A percentile compares a stretch with the other conserved stretches of the same genome.
phyloP scores from a whole-genome alignment of 1,140 invertebrate genomes.

The Doryteuthis pealeii region DNA sequence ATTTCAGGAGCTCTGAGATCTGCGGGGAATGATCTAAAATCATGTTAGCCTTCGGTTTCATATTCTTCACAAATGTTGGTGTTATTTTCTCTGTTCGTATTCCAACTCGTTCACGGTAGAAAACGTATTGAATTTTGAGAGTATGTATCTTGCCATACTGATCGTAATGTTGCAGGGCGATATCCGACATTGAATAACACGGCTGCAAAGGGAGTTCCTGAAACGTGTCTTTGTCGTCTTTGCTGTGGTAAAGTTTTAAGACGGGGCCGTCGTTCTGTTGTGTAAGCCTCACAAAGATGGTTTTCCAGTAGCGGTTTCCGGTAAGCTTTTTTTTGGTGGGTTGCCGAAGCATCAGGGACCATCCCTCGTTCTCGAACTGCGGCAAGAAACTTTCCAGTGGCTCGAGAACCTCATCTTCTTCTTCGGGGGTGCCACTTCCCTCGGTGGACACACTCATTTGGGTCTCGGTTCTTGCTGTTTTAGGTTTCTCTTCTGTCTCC shows the following conservation, averaged over 20 bases:
- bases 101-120: conserved; percentile 97
- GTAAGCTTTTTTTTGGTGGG: conserved; percentile 99
- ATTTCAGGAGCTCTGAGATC: conserved; percentile 93
- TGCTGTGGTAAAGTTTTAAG: conserved; percentile 43
- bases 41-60: conserved; percentile 57
- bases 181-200: conserved; percentile 77
- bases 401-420: conserved; percentile 90
- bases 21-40: conserved; percentile 96
- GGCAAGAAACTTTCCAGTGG: conserved; percentile 89
- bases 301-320: conserved; percentile 89
- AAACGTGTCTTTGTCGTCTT: conserved; percentile 40
- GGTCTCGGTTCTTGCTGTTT: conserved; percentile 30
- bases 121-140: conserved; percentile 95
- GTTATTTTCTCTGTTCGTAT: conserved; percentile 90
- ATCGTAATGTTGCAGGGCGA: conserved; percentile 94
- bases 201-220: conserved; percentile 83
- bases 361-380: conserved; percentile 79
- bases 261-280: conserved; percentile 42
- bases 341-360: conserved; percentile 95
- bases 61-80: conserved; percentile 46
- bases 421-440: conserved; percentile 73
- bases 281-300: conserved; percentile 82
- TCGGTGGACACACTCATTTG: conserved; percentile 43
- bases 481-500: conserved; percentile 29
- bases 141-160: conserved; percentile 99